Conservation (phyloP, 2,113 vertebrate species). For the Otis tarda region DNA sequence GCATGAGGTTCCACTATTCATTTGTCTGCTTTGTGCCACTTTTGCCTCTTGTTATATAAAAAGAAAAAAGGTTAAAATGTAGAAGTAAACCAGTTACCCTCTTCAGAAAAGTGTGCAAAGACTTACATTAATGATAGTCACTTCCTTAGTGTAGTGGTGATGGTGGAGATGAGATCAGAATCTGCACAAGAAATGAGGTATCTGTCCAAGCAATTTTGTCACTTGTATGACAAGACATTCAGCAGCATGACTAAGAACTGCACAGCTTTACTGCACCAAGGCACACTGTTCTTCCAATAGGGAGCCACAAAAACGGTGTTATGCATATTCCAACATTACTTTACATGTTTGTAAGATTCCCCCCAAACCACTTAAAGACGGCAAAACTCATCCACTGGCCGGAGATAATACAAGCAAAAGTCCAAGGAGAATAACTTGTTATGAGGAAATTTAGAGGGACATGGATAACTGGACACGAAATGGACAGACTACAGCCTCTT, state of each 20-base stretch:
- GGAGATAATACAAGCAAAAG: neutral
- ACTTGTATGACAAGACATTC: accelerated
- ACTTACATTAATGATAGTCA: neutral
- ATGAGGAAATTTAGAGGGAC: neutral
- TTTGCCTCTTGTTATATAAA: neutral
- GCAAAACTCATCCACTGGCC: neutral
- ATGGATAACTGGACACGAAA: neutral
- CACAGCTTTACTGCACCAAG: neutral
- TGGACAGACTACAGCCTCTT: neutral
- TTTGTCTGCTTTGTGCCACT: neutral
- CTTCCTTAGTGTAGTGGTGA: neutral
- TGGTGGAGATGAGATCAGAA: neutral
- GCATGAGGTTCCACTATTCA: neutral
- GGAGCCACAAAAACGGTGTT: neutral
- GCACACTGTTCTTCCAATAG: neutral
- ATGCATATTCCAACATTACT: neutral
- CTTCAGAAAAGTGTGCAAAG: neutral
- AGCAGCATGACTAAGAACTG: neutral
- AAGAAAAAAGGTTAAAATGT: neutral
- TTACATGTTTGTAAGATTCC: neutral
- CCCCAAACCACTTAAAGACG: neutral
- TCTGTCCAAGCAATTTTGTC: neutral
- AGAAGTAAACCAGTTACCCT: neutral
- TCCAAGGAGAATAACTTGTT: neutral
- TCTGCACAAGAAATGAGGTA: neutral